phyloP scores from a whole-genome alignment of 2,888 invertebrate species.

The Chrysodeixis includens region DNA sequence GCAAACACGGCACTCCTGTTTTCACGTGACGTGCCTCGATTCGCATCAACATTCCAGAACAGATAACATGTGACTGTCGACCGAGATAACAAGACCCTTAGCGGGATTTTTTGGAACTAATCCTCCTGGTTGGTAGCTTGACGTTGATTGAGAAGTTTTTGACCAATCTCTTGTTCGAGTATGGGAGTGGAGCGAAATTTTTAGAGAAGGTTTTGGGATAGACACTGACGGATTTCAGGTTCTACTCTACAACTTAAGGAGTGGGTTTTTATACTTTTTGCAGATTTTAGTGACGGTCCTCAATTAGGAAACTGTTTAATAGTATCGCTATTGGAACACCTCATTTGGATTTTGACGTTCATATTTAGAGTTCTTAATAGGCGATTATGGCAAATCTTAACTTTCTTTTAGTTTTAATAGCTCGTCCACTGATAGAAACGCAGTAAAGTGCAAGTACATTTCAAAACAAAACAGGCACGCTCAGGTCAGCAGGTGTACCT shows the following conservation, averaged over 20 bases:
- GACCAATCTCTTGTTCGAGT: background rate
- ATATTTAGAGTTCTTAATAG: background rate
- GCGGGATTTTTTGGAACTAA: slow-evolving; percentile 16
- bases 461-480: background rate
- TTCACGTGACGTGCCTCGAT: slow-evolving; percentile 35
- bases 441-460: background rate
- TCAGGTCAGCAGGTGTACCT: background rate
- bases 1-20: slow-evolving; percentile 35
- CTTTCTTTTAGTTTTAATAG: background rate
- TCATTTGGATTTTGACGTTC: background rate
- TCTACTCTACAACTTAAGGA: too few species aligned
- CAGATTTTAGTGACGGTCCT: too few species aligned
- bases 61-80: slow-evolving; percentile 47
- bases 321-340: too few species aligned
- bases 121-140: too few species aligned
- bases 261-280: too few species aligned
- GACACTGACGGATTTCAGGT: background rate
- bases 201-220: background rate
- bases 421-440: background rate
- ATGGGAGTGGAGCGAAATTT: background rate
- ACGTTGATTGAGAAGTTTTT: background rate
- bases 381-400: background rate
- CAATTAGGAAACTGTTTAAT: too few species aligned
- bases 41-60: slow-evolving; percentile 33
- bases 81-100: slow-evolving; percentile 28